Conservation (phyloP, 2,113 vertebrate genomes). For the Paradoxurus hermaphroditus region DNA sequence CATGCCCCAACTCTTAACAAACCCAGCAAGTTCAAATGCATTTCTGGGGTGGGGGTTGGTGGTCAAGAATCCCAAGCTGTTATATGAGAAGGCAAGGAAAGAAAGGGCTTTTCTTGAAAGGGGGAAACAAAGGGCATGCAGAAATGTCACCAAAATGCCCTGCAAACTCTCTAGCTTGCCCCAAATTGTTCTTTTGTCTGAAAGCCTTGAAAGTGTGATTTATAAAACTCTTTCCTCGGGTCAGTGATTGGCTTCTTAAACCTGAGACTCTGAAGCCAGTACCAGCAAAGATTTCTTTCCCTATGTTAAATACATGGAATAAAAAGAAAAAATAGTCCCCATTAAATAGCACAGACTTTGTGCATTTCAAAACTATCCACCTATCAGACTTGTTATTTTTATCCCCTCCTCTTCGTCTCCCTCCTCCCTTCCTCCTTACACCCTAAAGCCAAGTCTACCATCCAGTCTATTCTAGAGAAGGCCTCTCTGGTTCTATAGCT, state of each 20-base stretch:
- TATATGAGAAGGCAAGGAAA: constrained; percentile 69
- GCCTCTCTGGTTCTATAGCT: neutral
- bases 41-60: constrained; percentile 34
- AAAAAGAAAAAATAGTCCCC: neutral
- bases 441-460: neutral
- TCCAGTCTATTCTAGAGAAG: neutral
- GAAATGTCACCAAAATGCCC: constrained; percentile 72
- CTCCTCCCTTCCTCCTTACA: neutral
- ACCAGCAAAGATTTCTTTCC: constrained; percentile 12
- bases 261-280: neutral
- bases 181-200: constrained; percentile 44
- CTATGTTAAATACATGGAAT: neutral
- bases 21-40: constrained; percentile 71
- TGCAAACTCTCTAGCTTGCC: constrained; percentile 42
- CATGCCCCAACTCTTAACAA: constrained; percentile 64
- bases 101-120: constrained; percentile 72
- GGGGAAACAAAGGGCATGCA: constrained; percentile 64
- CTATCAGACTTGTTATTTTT: neutral
- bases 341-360: neutral
- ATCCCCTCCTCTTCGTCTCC: neutral
- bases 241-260: neutral
- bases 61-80: constrained; percentile 68
- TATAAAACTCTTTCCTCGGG: neutral
- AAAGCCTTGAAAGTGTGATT: constrained; percentile 41
- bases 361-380: neutral